A percentile compares a stretch with the other conserved stretches of the same genome.
phyloP scores from a whole-genome alignment of 92 coral and sea anemone species.

The Zoanthus sansibaricus region DNA sequence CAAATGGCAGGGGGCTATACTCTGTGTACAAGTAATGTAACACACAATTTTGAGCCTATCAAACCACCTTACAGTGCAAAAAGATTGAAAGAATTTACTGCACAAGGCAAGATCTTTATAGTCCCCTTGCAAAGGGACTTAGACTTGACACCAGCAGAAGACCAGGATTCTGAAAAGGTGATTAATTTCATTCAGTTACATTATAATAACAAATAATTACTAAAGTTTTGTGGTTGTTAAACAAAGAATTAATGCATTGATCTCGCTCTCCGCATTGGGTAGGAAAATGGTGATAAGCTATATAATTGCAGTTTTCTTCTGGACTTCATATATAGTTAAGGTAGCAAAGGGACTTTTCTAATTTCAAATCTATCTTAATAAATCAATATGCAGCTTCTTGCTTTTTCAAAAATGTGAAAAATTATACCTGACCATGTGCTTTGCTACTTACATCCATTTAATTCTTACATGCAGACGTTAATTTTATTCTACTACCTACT shows the following conservation, averaged over 20 bases:
- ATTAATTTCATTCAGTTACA: neutral
- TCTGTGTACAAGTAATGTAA: constrained; percentile 2
- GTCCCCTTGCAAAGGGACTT: constrained; percentile 9
- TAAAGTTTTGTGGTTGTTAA: neutral
- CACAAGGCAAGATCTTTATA: constrained; percentile 33
- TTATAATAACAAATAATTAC: neutral
- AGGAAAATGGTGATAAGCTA: neutral
- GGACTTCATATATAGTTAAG: neutral
- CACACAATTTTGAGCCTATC: constrained; percentile 11
- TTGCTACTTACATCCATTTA: constrained; percentile 4
- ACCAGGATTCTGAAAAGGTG: neutral
- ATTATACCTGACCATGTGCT: neutral
- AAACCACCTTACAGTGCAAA: constrained; percentile 20
- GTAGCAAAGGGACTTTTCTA: neutral
- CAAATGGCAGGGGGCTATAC: constrained; percentile 31
- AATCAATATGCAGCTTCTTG: constrained; percentile 11
- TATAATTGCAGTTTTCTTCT: neutral
- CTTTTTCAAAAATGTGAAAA: neutral
- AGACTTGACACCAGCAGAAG: constrained; percentile 11
- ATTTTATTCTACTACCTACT: neutral
- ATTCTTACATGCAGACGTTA: neutral
- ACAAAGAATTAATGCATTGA: neutral
- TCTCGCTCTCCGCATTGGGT: neutral
- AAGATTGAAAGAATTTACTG: constrained; percentile 1
- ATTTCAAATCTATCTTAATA: neutral